These are phyloP conservation scores for Ennomos erosarius DNA, from an alignment of 2,888 invertebrate species.

Conservation along the genomic window DNA sequence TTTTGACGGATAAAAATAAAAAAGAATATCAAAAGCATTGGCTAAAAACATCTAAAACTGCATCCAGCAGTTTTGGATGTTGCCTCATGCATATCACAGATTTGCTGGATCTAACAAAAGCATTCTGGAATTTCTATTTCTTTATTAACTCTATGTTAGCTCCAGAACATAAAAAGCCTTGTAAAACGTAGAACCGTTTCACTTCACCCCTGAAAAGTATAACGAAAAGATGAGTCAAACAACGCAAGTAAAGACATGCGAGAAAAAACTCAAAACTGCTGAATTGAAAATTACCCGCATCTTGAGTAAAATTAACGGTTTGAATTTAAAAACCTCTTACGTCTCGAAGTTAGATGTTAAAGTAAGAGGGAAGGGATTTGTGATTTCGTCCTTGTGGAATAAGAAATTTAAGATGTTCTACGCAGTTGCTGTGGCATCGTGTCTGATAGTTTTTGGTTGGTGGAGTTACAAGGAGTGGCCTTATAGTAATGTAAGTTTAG, in stretches of 20 bases:
- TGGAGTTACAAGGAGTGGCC: conserved; percentile 54
- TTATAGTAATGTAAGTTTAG: conserved; percentile 51
- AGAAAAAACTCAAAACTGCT: conserved; percentile 69
- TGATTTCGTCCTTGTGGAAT: background rate
- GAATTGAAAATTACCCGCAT: conserved; percentile 71
- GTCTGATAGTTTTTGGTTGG: conserved; percentile 40
- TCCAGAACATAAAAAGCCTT: conserved; percentile 28
- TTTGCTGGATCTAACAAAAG: background rate
- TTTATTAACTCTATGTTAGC: conserved; percentile 25
- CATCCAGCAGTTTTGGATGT: too few relatives aligned
- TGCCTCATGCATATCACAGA: too few relatives aligned
- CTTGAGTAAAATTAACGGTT: conserved; percentile 63
- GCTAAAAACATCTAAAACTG: too few relatives aligned
- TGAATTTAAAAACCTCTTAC: conserved; percentile 59
- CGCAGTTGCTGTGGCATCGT: conserved; percentile 29
- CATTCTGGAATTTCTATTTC: conserved; percentile 13
- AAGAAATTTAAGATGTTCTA: conserved; percentile 26
- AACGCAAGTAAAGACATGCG: conserved; percentile 54
- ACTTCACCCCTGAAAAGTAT: conserved; percentile 41
- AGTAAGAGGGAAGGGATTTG: conserved; percentile 18
- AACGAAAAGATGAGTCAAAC: conserved; percentile 51
- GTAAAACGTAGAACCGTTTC: conserved; percentile 38
- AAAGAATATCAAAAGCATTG: too few relatives aligned
- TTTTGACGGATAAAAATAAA: too few relatives aligned
- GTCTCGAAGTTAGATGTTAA: conserved; percentile 56